Percentiles rank a stretch among this genome's conserved stretches.
Conservation (phyloP, 2,888 invertebrate genomes). For the Callosobruchus maculatus region DNA sequence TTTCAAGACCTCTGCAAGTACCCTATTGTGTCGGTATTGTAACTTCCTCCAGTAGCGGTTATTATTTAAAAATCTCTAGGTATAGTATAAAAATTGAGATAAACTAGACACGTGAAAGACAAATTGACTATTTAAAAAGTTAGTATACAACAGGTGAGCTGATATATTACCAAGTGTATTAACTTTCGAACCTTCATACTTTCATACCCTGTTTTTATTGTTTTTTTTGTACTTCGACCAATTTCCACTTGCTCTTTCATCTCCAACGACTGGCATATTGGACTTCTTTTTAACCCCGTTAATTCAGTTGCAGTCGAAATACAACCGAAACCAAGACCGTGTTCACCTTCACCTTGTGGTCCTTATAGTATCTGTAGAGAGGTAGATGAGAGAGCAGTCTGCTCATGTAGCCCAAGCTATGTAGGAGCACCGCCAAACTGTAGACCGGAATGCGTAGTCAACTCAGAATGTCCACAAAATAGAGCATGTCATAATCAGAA, state of each 20-base stretch:
- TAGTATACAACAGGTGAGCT: too few species aligned
- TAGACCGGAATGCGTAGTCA: conserved; percentile 73
- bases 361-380: conserved; percentile 73
- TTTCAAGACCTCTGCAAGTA: too few species aligned
- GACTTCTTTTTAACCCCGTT: conserved; percentile 3
- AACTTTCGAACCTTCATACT: too few species aligned
- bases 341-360: conserved; percentile 75
- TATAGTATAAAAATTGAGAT: too few species aligned
- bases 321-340: conserved; percentile 57
- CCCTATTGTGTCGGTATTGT: too few species aligned
- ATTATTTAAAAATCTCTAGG: too few species aligned
- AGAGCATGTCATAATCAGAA: conserved; percentile 75
- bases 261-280: not conserved
- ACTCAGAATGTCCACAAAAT: conserved; percentile 72
- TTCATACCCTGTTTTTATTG: too few species aligned
- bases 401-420: conserved; percentile 70
- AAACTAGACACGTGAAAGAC: too few species aligned
- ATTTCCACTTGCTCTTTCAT: not conserved
- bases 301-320: conserved; percentile 40
- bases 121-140: too few species aligned
- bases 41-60: too few species aligned
- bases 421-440: conserved; percentile 74
- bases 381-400: conserved; percentile 69
- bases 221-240: not conserved
- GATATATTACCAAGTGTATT: too few species aligned